Percentiles rank a stretch among this genome's conserved stretches.
Conservation (phyloP, 2,797 vertebrate genomes). For the Hemitrygon akajei region DNA sequence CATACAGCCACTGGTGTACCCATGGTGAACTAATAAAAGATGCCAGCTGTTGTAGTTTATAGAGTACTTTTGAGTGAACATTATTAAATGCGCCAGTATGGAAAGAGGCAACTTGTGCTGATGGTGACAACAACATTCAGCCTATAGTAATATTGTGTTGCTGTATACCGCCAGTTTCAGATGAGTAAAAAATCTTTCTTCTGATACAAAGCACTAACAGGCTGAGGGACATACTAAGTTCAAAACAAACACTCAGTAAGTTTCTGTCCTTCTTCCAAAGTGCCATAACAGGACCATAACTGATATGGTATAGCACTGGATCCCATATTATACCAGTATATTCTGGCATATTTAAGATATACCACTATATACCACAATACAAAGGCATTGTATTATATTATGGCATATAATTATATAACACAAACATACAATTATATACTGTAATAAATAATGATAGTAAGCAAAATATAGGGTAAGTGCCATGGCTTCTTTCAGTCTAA, state of each 20-base stretch:
- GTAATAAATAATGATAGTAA: background rate
- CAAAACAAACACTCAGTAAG: background rate
- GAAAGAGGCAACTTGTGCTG: background rate
- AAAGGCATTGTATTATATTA: too few relatives aligned
- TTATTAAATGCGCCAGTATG: too few relatives aligned
- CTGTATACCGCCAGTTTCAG: background rate
- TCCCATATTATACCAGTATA: too few relatives aligned
- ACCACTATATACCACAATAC: too few relatives aligned
- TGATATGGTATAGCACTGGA: too few relatives aligned
- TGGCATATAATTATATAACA: too few relatives aligned
- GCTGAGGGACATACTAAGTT: background rate
- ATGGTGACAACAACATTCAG: background rate
- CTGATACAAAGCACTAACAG: background rate
- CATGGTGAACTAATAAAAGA: background rate
- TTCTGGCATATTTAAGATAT: too few relatives aligned
- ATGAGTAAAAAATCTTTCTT: background rate
- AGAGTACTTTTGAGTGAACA: background rate
- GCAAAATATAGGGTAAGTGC: background rate
- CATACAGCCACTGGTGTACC: background rate
- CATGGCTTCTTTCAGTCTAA: background rate
- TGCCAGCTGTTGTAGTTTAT: background rate
- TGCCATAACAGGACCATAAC: background rate
- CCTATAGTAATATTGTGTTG: background rate
- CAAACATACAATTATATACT: too few relatives aligned
- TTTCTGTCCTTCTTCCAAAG: background rate